Evolutionary conservation across 2,888 invertebrate genomes (phyloP), one percentile per base, ranked within the genome.

Genomic region (Drosophila emarginata): DNA sequence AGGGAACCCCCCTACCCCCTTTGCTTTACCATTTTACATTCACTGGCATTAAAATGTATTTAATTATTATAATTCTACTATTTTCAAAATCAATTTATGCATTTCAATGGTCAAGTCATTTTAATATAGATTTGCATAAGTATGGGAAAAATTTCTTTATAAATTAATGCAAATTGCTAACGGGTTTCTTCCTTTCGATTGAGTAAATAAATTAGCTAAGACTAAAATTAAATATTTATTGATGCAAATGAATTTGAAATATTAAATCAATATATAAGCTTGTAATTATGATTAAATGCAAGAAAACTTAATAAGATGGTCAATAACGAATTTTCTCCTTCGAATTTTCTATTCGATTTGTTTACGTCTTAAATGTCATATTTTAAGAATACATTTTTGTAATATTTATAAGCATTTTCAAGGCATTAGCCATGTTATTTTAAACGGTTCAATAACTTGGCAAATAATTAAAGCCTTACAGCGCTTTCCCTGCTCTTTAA

Each of bases 91-190:
- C 50, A 71, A 57, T 26, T 71, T 56, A 60, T 40, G 56, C 71
- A 56, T 71, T 56, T 18, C 40, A 54, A 54, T 54, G 18, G 21
- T 45, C 18, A 21, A 1, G 45, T 0, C 18, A 15, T 18, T 15
- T 53, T 5, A 37, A 60, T 28, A 51, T 59, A 53, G 15, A 15
- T 64, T 60, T 64, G 71, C 64, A 71, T 71, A 56, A 70, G 65
- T 56, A 59, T 56, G 53, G 1, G 14, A 23, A 60, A 15, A 26
- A 57, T 70, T 5, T 36, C 54, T 54, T 36, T 54, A 36, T 23
- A 54, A 64, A 60, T 39, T 21, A 57, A 60, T 61, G 40, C 39
- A 59, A 64, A 56, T 69, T 56, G 39, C 59, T 59, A 53, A 54
- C 26, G 54, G 39, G 53, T 14, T 28, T 63, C 14, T n/a, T 9